Evolutionary conservation across 2,113 vertebrate genomes (phyloP).

Genomic region (Procavia capensis): DNA sequence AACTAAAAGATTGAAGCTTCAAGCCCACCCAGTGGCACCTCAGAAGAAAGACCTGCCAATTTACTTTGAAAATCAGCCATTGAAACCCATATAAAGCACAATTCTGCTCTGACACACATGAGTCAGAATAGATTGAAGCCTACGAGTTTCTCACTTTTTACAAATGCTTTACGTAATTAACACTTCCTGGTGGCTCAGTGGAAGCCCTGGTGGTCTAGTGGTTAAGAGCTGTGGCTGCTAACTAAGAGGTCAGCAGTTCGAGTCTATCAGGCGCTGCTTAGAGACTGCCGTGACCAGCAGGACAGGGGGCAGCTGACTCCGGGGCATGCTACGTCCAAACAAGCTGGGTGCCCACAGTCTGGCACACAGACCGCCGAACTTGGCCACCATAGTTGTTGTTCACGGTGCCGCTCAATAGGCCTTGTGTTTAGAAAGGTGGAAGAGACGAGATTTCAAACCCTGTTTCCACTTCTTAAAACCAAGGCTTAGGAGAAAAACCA

Average conservation of each 20-base stretch:
- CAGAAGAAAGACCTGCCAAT: too few relatives aligned
- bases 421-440: conserved; percentile 78
- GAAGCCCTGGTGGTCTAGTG: too few relatives aligned
- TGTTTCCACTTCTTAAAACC: conserved; percentile 40
- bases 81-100: too few relatives aligned
- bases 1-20: too few relatives aligned
- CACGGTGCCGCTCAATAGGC: conserved; percentile 73
- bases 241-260: too few relatives aligned
- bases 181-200: not conserved
- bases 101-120: too few relatives aligned
- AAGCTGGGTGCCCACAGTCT: conserved; percentile 36
- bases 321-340: conserved; percentile 40
- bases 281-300: not conserved
- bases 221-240: too few relatives aligned
- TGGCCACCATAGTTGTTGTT: conserved; percentile 79
- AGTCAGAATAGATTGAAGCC: too few relatives aligned
- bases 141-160: not conserved
- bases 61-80: too few relatives aligned
- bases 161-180: not conserved
- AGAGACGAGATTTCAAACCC: conserved; percentile 71
- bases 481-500: conserved; percentile 38
- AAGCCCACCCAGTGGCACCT: too few relatives aligned
- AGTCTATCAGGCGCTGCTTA: too few relatives aligned
- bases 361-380: not conserved
- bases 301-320: not conserved